phyloP scores from a whole-genome alignment of 2,888 invertebrate species.

The Drosophila picticornis region DNA sequence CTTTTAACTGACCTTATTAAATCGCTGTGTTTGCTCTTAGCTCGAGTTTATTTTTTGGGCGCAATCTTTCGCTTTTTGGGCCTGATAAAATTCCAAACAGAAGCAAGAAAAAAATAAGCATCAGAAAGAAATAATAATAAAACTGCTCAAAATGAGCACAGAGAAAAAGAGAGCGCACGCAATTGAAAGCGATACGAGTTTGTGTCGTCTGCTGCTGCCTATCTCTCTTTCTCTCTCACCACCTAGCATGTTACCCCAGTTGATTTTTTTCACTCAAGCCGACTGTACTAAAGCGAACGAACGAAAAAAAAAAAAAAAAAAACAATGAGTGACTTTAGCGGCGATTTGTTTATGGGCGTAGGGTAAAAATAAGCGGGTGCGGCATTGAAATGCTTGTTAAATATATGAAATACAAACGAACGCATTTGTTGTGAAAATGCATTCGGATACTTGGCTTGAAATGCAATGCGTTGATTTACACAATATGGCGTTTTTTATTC shows the following conservation, averaged over 20 bases:
- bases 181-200: slow-evolving; percentile 54
- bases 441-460: background rate
- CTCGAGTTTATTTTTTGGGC: slow-evolving; percentile 66
- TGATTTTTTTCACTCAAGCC: slow-evolving; percentile 62
- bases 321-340: slow-evolving; percentile 61
- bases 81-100: slow-evolving; percentile 76
- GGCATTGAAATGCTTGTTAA: slow-evolving; percentile 25
- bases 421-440: slow-evolving; percentile 1
- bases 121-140: slow-evolving; percentile 29
- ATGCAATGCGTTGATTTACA: slow-evolving; percentile 21
- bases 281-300: slow-evolving; percentile 79
- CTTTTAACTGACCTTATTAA: slow-evolving; percentile 58
- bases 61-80: slow-evolving; percentile 52
- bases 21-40: slow-evolving; percentile 39
- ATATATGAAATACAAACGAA: slow-evolving; percentile 21
- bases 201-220: slow-evolving; percentile 14
- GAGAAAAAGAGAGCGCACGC: background rate
- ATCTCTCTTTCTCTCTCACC: slow-evolving; percentile 23
- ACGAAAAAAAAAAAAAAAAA: slow-evolving; percentile 52
- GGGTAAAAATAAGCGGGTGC: slow-evolving; percentile 53
- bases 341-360: slow-evolving; percentile 79
- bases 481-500: slow-evolving; percentile 75
- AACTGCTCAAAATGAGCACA: slow-evolving; percentile 50
- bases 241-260: slow-evolving; percentile 18
- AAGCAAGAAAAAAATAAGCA: slow-evolving; percentile 48